Percentiles rank a stretch among this genome's conserved stretches.
Evolutionary conservation across 2,797 vertebrate species (phyloP).

Genomic region (Helicolenus hilgendorfi): DNA sequence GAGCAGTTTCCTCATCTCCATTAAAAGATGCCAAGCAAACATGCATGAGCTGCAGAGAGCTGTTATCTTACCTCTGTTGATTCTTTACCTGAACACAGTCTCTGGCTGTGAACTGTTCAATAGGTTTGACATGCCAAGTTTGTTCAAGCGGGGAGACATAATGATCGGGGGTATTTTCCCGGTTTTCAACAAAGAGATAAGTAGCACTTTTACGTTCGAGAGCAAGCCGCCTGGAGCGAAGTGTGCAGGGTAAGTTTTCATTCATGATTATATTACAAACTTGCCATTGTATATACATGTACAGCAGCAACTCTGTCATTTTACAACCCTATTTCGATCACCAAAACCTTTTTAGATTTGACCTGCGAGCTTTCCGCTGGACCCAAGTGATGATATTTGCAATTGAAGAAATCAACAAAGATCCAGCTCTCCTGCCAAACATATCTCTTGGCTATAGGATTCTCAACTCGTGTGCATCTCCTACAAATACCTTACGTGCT

Average conservation of each 20-base stretch:
- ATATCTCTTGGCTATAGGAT: conserved; percentile 89
- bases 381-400: conserved; percentile 89
- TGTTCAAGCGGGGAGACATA: conserved; percentile 84
- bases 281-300: background rate
- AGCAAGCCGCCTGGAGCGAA: conserved; percentile 64
- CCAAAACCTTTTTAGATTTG: conserved; percentile 75
- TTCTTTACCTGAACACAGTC: conserved; percentile 57
- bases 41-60: conserved; percentile 48
- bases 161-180: conserved; percentile 91
- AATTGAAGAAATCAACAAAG: conserved; percentile 88
- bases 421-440: conserved; percentile 84
- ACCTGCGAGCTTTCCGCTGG: conserved; percentile 88
- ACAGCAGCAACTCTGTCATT: background rate
- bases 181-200: conserved; percentile 86
- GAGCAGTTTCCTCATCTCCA: background rate
- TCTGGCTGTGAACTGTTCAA: conserved; percentile 73
- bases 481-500: conserved; percentile 84
- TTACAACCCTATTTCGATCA: background rate
- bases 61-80: conserved; percentile 21
- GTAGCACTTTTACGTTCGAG: conserved; percentile 59
- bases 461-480: conserved; percentile 88
- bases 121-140: conserved; percentile 78
- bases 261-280: background rate
- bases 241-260: conserved; percentile 82
- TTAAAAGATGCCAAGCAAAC: conserved; percentile 41